phyloP scores from a whole-genome alignment of 2,888 invertebrate species.

The Dasysyrphus albostriatus region DNA sequence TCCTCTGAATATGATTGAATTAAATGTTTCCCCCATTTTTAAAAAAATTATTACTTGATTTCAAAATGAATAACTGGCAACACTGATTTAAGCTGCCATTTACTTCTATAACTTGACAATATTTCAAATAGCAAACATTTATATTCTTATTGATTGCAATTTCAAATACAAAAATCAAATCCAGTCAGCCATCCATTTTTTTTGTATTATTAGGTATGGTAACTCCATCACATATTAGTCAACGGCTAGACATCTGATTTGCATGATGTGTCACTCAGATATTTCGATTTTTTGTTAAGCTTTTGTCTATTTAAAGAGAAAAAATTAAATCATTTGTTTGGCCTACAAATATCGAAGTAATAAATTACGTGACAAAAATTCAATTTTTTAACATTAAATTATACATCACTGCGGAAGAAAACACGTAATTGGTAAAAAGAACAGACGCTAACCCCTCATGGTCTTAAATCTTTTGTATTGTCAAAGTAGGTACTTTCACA shows the following conservation, averaged over 20 bases:
- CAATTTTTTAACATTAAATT: background rate
- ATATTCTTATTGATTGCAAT: no score
- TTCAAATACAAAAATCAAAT: no score
- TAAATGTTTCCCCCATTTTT: no score
- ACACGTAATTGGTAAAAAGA: constrained; percentile 12
- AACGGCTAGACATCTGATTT: background rate
- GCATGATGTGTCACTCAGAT: background rate
- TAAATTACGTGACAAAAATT: constrained; percentile 12
- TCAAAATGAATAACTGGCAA: no score
- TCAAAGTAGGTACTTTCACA: background rate
- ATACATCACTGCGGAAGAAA: background rate
- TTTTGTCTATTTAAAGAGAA: background rate
- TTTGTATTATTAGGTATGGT: background rate
- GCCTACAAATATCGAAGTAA: constrained; percentile 21
- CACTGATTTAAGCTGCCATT: no score
- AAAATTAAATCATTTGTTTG: background rate
- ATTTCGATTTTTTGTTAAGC: background rate
- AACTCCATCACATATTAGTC: background rate
- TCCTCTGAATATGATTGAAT: no score
- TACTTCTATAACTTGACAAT: no score
- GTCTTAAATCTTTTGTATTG: background rate
- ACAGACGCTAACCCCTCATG: background rate
- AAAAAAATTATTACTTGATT: no score
- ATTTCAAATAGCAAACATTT: no score
- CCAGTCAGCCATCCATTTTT: no score